Evolutionary conservation across 2,797 vertebrate genomes (phyloP).

Genomic region (Setipinna tenuifilis): DNA sequence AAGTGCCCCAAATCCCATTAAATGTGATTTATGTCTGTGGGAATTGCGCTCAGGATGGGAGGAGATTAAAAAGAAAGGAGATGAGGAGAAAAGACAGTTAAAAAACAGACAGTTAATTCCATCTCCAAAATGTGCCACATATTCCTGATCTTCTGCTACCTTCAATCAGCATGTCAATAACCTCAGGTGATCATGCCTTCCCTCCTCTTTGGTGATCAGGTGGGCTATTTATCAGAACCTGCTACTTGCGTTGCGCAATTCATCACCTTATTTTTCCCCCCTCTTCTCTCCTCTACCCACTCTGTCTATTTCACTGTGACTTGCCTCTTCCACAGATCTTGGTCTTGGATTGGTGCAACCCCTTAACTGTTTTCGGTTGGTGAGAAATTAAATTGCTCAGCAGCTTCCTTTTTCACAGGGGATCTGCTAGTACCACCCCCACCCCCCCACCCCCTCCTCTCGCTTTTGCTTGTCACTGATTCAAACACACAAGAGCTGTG

Average conservation of each 20-base stretch:
- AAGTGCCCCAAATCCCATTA: slow-evolving; percentile 19
- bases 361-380: not conserved
- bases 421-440: not conserved
- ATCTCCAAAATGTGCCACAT: not conserved
- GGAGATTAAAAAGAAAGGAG: not conserved
- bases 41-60: not conserved
- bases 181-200: not conserved
- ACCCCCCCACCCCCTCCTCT: too few relatives aligned
- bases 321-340: not conserved
- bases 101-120: not conserved
- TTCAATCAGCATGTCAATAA: not conserved
- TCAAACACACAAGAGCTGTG: too few relatives aligned
- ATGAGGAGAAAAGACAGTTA: not conserved
- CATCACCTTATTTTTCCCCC: not conserved
- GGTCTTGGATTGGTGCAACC: not conserved
- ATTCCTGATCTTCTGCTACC: not conserved
- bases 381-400: not conserved
- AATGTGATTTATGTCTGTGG: slow-evolving; percentile 19
- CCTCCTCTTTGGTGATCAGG: not conserved
- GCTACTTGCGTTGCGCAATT: not conserved
- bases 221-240: not conserved
- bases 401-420: not conserved
- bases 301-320: not conserved
- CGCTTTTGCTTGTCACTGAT: too few relatives aligned
- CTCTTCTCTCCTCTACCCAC: not conserved